These are phyloP conservation scores for Gila orcuttii DNA, from an alignment of 2,113 vertebrate species.

Conservation along the genomic window DNA sequence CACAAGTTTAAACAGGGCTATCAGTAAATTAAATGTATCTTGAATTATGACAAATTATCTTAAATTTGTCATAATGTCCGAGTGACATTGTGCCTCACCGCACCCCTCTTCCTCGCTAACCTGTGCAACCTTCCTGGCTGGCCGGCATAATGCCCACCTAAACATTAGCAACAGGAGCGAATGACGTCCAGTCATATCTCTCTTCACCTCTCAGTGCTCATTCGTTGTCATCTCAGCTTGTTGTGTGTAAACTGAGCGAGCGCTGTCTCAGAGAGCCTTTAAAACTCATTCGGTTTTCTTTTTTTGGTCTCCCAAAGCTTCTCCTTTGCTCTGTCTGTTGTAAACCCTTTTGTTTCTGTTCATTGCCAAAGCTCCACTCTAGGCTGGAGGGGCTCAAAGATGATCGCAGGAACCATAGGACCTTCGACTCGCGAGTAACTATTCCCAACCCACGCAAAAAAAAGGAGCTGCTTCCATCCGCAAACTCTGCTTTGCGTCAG, in stretches of 20 bases:
- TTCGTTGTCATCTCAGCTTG: constrained; percentile 34
- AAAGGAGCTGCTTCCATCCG: constrained; percentile 87
- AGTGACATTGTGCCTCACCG: constrained; percentile 30
- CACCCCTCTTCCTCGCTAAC: constrained; percentile 29
- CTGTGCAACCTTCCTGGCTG: constrained; percentile 34
- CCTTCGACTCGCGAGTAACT: constrained; percentile 91
- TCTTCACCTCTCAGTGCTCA: constrained; percentile 21
- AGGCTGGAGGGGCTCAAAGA: constrained; percentile 93
- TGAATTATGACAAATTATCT: neutral
- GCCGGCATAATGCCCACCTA: neutral
- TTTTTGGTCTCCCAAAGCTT: constrained; percentile 52
- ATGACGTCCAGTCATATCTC: constrained; percentile 33
- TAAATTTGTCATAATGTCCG: neutral
- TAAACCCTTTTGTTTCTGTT: constrained; percentile 87
- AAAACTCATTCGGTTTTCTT: constrained; percentile 40
- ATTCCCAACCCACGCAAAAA: constrained; percentile 73
- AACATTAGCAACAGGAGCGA: neutral
- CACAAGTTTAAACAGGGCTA: neutral
- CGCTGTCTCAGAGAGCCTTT: constrained; percentile 36
- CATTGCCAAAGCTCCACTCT: constrained; percentile 88
- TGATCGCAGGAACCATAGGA: constrained; percentile 90
- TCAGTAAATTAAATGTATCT: neutral
- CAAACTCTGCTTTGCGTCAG: constrained; percentile 88
- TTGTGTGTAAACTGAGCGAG: constrained; percentile 38
- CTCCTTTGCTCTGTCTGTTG: constrained; percentile 82